Conservation (phyloP, 53 echinoderm and acorn worm genomes). For the Luidia sarsii region DNA sequence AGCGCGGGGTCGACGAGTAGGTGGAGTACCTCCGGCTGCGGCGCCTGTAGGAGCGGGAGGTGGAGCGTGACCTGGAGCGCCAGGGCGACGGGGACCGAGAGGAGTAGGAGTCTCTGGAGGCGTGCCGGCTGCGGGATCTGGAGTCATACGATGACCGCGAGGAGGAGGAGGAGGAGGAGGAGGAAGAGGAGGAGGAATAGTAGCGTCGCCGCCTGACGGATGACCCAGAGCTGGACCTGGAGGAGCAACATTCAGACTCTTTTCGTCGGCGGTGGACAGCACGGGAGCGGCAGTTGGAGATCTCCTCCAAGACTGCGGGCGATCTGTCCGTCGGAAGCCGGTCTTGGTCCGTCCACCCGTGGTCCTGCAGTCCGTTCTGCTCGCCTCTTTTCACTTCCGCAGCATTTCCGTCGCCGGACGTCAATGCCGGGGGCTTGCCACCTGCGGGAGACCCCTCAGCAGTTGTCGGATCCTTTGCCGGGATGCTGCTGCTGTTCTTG, state of each 20-base stretch:
- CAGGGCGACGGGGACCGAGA: constrained; percentile 7
- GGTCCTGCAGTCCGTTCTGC: not conserved
- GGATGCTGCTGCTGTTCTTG: not conserved
- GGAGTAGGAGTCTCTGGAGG: constrained; percentile 5
- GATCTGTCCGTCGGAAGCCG: too few relatives aligned
- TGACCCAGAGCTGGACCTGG: constrained; percentile 66
- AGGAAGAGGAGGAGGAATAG: constrained; percentile 21
- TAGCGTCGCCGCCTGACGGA: constrained; percentile 20
- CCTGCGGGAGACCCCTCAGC: too few relatives aligned
- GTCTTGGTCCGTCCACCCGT: too few relatives aligned
- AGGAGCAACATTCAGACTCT: constrained; percentile 65
- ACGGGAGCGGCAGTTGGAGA: not conserved
- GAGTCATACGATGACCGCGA: not conserved
- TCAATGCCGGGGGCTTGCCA: too few relatives aligned
- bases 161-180: constrained; percentile 24
- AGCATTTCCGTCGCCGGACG: not conserved
- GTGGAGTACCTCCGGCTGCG: constrained; percentile 28
- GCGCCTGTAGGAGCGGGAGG: constrained; percentile 3
- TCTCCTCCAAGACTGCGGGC: not conserved
- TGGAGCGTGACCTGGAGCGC: constrained; percentile 27
- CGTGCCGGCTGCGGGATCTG: not conserved
- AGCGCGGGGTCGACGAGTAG: constrained; percentile 25
- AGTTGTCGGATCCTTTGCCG: too few relatives aligned
- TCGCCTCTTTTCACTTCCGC: not conserved
- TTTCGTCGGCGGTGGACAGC: not conserved